Evolutionary conservation across 2,113 vertebrate species (phyloP), one percentile per base, ranked within the genome.

Genomic region (Hippocampus comes): DNA sequence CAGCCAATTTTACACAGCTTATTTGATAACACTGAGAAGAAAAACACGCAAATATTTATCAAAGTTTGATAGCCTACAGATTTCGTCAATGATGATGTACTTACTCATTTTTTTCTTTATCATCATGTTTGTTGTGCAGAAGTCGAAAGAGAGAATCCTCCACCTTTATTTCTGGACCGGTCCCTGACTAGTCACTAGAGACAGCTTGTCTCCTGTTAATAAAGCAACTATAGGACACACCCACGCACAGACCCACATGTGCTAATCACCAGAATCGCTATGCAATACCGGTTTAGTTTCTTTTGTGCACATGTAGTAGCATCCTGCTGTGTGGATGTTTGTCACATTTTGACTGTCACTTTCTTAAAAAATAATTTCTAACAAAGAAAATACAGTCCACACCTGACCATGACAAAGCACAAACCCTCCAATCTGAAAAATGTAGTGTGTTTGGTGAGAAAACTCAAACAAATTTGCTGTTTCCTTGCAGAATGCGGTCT

Each of bases 101-200:
- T 84, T 81, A 87, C 81, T 74, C 11, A 68, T 15, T 76, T 67
- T 77, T 21, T 23, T 70, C 8, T 1, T 34, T 41, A 38, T 56
- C 86, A 87, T 85, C 57, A 14, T 76, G 57, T 38, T 57, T 48
- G 42, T n/a, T 30, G 38, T n/a, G 49, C 20, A 25, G 48, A 34
- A 17, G 43, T 23, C 42, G 18, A 27, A 43, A 25, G 25, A 59
- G 12, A 2, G 23, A 60, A 48, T 69, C 57, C 17, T 73, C 21
- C 15, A 59, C 18, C 23, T 67, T 12, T 63, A 10, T 15, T 66
- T 12, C 46, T 53, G 9, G 59, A 51, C 63, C 73, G 70, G 21
- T 5, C 15, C 23, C 30, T 34, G 10, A 61, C 30, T 34, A 18
- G 25, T 46, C 41, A 20, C 1, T 12, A 20, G 18, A 46, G 23